Evolutionary conservation across 2,797 vertebrate species (phyloP), one percentile per base, ranked within the genome.

Genomic region (Rhynchotus rufescens): DNA sequence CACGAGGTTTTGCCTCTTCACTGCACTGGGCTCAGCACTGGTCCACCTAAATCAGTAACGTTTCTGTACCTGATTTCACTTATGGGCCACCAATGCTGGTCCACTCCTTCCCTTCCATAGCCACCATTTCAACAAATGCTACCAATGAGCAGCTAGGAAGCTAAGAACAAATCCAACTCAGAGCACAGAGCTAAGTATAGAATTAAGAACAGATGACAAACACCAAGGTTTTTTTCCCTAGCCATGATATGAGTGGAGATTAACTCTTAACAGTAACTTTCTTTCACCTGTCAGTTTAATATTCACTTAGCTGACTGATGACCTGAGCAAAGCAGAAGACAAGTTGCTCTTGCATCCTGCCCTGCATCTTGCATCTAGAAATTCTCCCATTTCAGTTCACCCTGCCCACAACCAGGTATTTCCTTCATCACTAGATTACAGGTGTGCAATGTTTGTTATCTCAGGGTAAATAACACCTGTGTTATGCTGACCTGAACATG

Each of bases 61-160:
- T 69, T 76, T n/a, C 60, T 30, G 23, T 2, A 66, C 84, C 16
- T 56, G 62, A 30, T 32, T 67, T 32, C 13, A 8, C 36, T 67
- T 59, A 42, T 49, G 72, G 66, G 44, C 15, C 47, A 49, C 56
- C 26, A 64, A 1, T 0, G 0, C 19, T 26, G 12, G 26, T 21
- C n/a, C 32, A 67, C 2, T 4, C 34, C 20, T 47, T 59, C 30
- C 26, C 23, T 84, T 88, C n/a, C 47, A 82, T 36, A 49, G 15
- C 28, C 66, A 60, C 12, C 15, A 17, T 62, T 72, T 78, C 54
- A 84, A 59, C 36, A 60, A 86, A 34, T 8, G 49, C 17, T 7
- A 22, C 56, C 38, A 52, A 36, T 65, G 76, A 72, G 34, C 49
- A 72, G n/a, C 25, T 80, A 52, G 68, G 76, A 71, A 34, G 25